Conservation (phyloP, 2,797 vertebrate genomes). For the Trachops cirrhosus region DNA sequence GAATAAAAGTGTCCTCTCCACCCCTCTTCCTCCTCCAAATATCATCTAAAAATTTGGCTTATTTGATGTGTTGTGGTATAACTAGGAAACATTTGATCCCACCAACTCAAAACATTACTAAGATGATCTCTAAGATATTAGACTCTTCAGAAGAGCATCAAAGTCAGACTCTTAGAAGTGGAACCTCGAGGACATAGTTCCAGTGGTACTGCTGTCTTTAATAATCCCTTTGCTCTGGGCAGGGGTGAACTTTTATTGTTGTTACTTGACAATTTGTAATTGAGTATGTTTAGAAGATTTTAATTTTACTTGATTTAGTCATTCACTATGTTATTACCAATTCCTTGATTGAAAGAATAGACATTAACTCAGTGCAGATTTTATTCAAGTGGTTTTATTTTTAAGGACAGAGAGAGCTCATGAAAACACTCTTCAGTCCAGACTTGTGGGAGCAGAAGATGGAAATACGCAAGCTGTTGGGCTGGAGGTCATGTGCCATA, state of each 20-base stretch:
- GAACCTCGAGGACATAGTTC: neutral
- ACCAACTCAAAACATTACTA: neutral
- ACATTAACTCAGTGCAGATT: neutral
- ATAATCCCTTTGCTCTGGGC: neutral
- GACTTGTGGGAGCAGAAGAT: neutral
- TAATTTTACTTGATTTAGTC: constrained; percentile 4
- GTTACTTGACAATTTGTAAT: neutral
- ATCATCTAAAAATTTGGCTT: neutral
- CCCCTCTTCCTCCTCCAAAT: neutral
- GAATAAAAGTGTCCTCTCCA: neutral
- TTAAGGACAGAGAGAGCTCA: neutral
- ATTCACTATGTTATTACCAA: neutral
- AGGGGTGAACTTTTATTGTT: neutral
- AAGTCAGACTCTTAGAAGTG: neutral
- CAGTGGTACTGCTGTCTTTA: neutral
- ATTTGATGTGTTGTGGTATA: neutral
- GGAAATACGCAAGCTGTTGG: neutral
- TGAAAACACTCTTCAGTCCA: neutral
- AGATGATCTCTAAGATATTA: neutral
- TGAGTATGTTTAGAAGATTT: neutral
- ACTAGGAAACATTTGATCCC: neutral
- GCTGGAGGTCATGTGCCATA: neutral
- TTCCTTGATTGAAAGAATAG: neutral
- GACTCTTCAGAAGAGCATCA: neutral
- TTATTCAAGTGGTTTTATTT: constrained; percentile 3